Base-by-base conservation (phyloP, 1,140 invertebrate genomes). In the Bombus picipes region DNA sequence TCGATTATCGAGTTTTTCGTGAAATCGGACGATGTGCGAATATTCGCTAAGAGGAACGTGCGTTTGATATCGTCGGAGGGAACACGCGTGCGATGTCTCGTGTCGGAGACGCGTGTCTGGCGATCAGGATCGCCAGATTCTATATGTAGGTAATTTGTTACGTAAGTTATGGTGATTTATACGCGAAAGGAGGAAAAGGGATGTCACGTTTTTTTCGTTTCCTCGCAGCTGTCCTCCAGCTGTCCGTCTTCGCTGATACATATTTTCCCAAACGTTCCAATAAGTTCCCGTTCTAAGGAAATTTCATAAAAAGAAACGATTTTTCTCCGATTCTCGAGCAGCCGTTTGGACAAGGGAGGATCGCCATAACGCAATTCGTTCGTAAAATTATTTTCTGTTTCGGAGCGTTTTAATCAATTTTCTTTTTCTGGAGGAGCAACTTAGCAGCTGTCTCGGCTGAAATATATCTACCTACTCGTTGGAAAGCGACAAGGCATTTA, bases 191-290 rank as follows among this genome's bases (percentile, higher is more conserved):
- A 18, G 13, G 59, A 65, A 34, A 75, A 81, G 28, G 41, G 66
- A 68, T 32, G 22, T 37, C 41, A n/a, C 22, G 15, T 32, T 80
- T 32, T 32, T 81, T 76, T 59, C 74, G 74, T 82, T 78, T 73
- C n/a, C 47, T 22, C 43, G 28, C 68, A 73, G 74, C 74, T 82
- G 87, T 86, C 34, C 76, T 66, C 74, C 39, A 62, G 77, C 65
- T 59, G 87, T 85, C 74, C 68, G 83, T 88, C 88, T 73, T 89
- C 75, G 78, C 39, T 71, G 83, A 71, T 75, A 85, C 47, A 22
- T 53, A 22, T 62, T 62, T 88, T 76, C 87, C 70, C 74, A 74
- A 86, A 76, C 62, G 74, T 41, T 86, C 83, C 83, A 86, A 71
- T 72, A 83, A 83, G 34, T 41, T 70, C 9, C 43, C 22, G 18